These are phyloP conservation scores for Andrena bucephala DNA, from an alignment of 2,888 invertebrate species.

Conservation along the genomic window DNA sequence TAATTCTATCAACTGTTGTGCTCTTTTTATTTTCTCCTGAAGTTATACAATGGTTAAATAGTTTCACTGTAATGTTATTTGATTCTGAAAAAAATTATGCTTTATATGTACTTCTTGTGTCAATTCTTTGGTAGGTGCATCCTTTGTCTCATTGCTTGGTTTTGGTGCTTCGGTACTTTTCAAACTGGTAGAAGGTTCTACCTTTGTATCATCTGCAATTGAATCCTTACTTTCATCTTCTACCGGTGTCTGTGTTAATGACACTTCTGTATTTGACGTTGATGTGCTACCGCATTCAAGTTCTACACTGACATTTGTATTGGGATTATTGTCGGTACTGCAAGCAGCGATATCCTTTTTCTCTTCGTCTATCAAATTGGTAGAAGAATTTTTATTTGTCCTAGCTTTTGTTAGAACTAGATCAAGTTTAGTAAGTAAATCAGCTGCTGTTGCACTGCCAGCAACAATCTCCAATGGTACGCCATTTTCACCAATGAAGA, in stretches of 20 bases:
- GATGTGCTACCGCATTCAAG: slow-evolving; percentile 20
- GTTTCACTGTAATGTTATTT: background rate
- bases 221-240: slow-evolving; percentile 25
- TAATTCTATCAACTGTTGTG: slow-evolving; percentile 88
- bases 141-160: slow-evolving; percentile 15
- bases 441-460: slow-evolving; percentile 87
- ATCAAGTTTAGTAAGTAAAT: slow-evolving; percentile 89
- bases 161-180: slow-evolving; percentile 22
- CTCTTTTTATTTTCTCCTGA: slow-evolving; percentile 88
- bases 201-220: slow-evolving; percentile 31
- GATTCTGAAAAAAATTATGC: background rate
- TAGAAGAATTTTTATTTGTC: slow-evolving; percentile 75
- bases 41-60: slow-evolving; percentile 16
- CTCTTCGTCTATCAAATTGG: slow-evolving; percentile 77
- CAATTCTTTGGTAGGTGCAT: slow-evolving; percentile 27
- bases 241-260: background rate
- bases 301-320: slow-evolving; percentile 20
- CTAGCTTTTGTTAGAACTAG: slow-evolving; percentile 87
- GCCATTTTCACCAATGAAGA: slow-evolving; percentile 94
- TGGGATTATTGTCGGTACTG: slow-evolving; percentile 14
- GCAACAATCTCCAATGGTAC: slow-evolving; percentile 92
- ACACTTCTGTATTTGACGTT: slow-evolving; percentile 24
- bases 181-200: slow-evolving; percentile 38
- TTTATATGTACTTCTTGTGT: slow-evolving; percentile 56
- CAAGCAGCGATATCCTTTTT: slow-evolving; percentile 51